These are phyloP conservation scores for Eupithecia exiguata DNA, from an alignment of 2,888 invertebrate species.

Conservation along the genomic window DNA sequence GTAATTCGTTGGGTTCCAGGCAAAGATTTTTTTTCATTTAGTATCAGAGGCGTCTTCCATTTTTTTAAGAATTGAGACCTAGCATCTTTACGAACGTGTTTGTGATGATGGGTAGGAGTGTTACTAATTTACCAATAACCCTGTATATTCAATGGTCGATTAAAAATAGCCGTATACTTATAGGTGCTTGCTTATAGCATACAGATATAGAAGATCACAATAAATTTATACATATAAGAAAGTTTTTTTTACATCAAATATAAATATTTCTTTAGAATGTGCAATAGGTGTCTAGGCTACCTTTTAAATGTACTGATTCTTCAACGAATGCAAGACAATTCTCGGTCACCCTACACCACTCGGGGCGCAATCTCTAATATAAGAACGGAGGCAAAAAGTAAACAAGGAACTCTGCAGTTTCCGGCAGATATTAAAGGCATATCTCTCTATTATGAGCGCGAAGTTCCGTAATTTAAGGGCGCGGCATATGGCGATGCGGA, in stretches of 20 bases:
- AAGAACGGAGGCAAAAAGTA: slow-evolving; percentile 80
- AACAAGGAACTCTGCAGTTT: slow-evolving; percentile 74
- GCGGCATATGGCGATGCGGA: slow-evolving; percentile 76
- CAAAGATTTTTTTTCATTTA: no score
- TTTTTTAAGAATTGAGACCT: no score
- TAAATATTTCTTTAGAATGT: background rate
- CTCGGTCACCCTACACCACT: slow-evolving; percentile 14
- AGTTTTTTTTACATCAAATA: background rate
- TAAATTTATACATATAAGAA: no score
- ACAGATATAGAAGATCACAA: background rate
- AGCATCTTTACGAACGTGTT: no score
- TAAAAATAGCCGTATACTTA: no score
- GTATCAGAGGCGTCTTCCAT: no score
- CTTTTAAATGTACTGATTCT: background rate
- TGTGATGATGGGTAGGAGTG: no score
- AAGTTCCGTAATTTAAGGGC: slow-evolving; percentile 83
- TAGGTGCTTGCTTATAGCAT: no score
- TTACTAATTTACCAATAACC: no score
- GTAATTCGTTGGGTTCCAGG: no score
- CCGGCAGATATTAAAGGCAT: slow-evolving; percentile 84
- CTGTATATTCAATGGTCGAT: no score
- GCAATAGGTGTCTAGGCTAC: background rate
- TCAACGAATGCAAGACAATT: slow-evolving; percentile 14
- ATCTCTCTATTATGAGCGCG: slow-evolving; percentile 84
- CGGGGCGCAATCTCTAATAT: slow-evolving; percentile 64